phyloP scores from a whole-genome alignment of 2,113 vertebrate species.

The Lepus europaeus region DNA sequence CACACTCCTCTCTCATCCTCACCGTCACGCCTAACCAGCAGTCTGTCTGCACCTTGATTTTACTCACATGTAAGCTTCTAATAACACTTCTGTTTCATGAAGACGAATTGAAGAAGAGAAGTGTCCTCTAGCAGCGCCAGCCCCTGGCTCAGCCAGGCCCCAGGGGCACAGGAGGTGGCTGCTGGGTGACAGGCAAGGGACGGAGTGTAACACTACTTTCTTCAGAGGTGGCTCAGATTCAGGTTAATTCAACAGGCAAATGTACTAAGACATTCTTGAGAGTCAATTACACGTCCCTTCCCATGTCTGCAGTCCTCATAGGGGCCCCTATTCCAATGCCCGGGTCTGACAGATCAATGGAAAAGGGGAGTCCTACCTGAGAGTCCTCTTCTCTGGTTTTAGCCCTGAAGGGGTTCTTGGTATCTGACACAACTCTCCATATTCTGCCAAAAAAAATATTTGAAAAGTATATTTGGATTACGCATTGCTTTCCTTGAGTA shows the following conservation, averaged over 20 bases:
- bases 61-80: neutral
- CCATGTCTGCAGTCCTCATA: neutral
- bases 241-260: neutral
- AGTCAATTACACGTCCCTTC: neutral
- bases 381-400: neutral
- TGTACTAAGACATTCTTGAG: neutral
- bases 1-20: rapidly evolving
- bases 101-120: neutral
- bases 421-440: neutral
- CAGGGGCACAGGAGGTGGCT: rapidly evolving
- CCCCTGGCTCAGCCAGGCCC: neutral
- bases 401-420: neutral
- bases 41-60: neutral
- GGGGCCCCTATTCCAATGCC: no score
- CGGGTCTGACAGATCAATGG: neutral
- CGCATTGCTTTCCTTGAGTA: neutral
- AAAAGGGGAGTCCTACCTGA: neutral
- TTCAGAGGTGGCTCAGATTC: neutral
- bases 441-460: neutral
- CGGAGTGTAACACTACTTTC: neutral
- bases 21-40: neutral
- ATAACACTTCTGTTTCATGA: neutral
- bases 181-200: rapidly evolving
- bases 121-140: neutral
- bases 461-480: neutral